These are phyloP conservation scores for Podarcis lilfordi DNA, from an alignment of 2,797 vertebrate genomes.

Conservation along the genomic window DNA sequence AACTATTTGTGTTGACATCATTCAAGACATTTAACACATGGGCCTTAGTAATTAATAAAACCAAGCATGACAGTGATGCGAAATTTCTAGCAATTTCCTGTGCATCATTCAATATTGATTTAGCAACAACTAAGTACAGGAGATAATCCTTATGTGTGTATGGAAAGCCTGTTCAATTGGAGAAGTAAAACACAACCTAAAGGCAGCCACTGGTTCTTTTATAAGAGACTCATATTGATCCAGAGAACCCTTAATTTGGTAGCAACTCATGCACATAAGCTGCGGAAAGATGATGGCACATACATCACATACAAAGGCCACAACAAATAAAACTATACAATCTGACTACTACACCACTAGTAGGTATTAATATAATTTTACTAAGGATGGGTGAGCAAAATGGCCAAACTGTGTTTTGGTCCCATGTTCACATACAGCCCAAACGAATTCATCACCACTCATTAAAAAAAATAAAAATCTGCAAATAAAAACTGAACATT, in stretches of 20 bases:
- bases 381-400: background rate
- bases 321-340: background rate
- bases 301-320: accelerated
- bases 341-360: background rate
- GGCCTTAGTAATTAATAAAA: background rate
- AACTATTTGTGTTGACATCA: background rate
- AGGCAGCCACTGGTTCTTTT: background rate
- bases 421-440: background rate
- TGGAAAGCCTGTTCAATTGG: background rate
- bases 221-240: background rate
- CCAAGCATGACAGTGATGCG: background rate
- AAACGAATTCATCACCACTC: background rate
- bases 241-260: background rate
- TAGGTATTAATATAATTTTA: background rate
- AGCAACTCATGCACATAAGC: background rate
- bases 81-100: background rate
- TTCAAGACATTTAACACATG: background rate
- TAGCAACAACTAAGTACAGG: background rate
- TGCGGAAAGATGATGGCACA: background rate
- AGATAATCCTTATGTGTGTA: background rate
- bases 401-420: background rate
- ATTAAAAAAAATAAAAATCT: too few species aligned
- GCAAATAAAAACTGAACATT: background rate
- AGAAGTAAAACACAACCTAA: background rate
- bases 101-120: background rate